Evolutionary conservation across 2,888 invertebrate genomes (phyloP).

Genomic region (Serrognathus titanus): DNA sequence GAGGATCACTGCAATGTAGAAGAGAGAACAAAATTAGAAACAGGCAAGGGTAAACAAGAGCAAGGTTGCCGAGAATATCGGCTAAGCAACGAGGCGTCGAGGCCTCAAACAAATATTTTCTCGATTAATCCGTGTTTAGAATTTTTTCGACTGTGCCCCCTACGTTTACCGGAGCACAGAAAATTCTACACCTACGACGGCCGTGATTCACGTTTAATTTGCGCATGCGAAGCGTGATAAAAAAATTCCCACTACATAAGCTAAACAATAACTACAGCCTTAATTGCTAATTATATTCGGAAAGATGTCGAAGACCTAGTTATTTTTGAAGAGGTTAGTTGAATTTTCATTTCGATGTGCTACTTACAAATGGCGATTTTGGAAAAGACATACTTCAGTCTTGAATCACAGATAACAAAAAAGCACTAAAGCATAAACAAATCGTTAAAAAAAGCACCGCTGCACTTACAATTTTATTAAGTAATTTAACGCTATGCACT

Average conservation of each 20-base stretch:
- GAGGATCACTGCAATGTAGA: too few species aligned
- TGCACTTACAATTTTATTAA: conserved; percentile 16
- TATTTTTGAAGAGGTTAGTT: conserved; percentile 14
- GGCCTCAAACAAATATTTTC: too few species aligned
- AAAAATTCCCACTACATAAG: conserved; percentile 14
- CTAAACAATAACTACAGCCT: conserved; percentile 6
- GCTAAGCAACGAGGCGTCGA: too few species aligned
- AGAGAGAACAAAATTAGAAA: too few species aligned
- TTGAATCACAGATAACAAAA: conserved; percentile 13
- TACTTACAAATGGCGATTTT: conserved; percentile 32
- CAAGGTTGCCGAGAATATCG: too few species aligned
- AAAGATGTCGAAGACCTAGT: conserved; percentile 6
- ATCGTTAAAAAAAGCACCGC: conserved; percentile 13
- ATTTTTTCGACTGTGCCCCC: too few species aligned
- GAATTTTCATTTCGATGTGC: conserved; percentile 17
- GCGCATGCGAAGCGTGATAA: conserved; percentile 18
- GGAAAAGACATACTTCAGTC: conserved; percentile 28
- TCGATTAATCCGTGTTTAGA: too few species aligned
- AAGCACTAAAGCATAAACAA: conserved; percentile 19
- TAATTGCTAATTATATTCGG: conserved; percentile 11
- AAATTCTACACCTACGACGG: conserved; percentile 11
- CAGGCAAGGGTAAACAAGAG: too few species aligned
- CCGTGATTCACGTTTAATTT: conserved; percentile 13
- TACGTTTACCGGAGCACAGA: conserved; percentile 5
- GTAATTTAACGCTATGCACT: conserved; percentile 10